A percentile compares a stretch with the other conserved stretches of the same genome.
phyloP scores from a whole-genome alignment of 2,797 vertebrate species.

The Anguilla obscura region DNA sequence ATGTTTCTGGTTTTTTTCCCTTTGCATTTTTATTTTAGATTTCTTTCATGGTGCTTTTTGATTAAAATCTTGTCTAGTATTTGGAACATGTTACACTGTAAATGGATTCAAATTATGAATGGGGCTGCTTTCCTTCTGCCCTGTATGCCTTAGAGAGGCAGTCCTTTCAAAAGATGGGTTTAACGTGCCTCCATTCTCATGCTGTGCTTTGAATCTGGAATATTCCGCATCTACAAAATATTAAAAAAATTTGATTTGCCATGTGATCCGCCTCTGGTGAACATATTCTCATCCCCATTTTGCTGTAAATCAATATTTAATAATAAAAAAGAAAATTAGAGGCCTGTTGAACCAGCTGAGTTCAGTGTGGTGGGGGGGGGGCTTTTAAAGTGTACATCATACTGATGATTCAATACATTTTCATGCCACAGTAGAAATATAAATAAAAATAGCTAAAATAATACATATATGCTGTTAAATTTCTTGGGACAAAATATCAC shows the following conservation, averaged over 20 bases:
- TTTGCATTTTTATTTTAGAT: background rate
- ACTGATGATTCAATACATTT: conserved; percentile 22
- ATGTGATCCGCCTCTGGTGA: conserved; percentile 21
- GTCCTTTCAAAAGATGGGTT: conserved; percentile 33
- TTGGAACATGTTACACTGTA: conserved; percentile 32
- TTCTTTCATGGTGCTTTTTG: background rate
- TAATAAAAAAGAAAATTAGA: conserved; percentile 22
- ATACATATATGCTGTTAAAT: conserved; percentile 25
- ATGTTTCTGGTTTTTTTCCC: background rate
- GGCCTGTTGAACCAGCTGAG: conserved; percentile 19
- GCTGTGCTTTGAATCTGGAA: conserved; percentile 36
- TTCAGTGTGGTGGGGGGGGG: background rate
- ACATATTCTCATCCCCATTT: conserved; percentile 32
- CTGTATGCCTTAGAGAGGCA: conserved; percentile 28
- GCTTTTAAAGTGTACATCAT: background rate
- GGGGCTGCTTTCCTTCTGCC: conserved; percentile 19
- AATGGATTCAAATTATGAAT: conserved; percentile 39
- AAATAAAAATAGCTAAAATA: conserved; percentile 43
- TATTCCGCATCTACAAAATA: conserved; percentile 31
- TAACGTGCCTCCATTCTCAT: conserved; percentile 8
- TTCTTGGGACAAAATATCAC: conserved; percentile 23
- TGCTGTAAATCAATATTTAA: conserved; percentile 38
- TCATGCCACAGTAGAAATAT: conserved; percentile 40
- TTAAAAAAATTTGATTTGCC: conserved; percentile 31
- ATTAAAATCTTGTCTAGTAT: background rate